Base-by-base conservation (phyloP, 2,797 vertebrate species). In the Tarsius wallacei region DNA sequence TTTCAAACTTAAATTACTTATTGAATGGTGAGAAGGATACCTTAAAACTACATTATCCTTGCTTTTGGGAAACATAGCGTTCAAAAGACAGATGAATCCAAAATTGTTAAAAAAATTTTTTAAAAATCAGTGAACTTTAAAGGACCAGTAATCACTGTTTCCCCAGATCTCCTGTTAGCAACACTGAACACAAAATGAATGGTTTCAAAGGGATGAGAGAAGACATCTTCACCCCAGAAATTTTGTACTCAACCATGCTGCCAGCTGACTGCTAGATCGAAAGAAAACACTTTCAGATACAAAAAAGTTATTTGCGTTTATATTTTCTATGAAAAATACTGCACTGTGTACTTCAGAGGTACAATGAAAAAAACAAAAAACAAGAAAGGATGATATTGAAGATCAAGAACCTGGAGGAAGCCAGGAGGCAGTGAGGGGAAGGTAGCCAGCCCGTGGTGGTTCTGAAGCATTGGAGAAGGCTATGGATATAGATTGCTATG, bases 1-100 rank as follows among this genome's bases (percentile, higher is more conserved):
- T 57, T 88, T 82, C 19, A 70, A 91, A 57, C 15, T 87, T 87
- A 64, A 91, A 87, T n/a, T 88, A 15, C 8, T 83, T 64, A 84
- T 51, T n/a, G 78, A 73, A 84, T 22, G 36, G 51, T 6, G 57
- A 90, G 10, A 26, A 81, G 12, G 13, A 66, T 57, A 91, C 64
- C 77, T 49, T 71, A 83, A 90, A 90, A 91, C 9, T n/a, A 5
- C 49, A 76, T 2, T 42, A 88, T 36, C 64, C 3, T 57, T 84
- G 1, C 26, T 55, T 17, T 78, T 71, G 26, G n/a, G 36, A 84
- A 81, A 80, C 49, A 78, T 19, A 83, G 21, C 77, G 57, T 94
- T 94, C 26, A 36, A 64, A 94, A 92, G 36, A 78, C 61, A 94
- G 70, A 68, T 76, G 51, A 42, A 86, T 61, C 61, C 12, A 47